A percentile compares a stretch with the other conserved stretches of the same genome.
These are phyloP conservation scores for Selenia dentaria DNA, from an alignment of 2,888 invertebrate species.

Conservation along the genomic window DNA sequence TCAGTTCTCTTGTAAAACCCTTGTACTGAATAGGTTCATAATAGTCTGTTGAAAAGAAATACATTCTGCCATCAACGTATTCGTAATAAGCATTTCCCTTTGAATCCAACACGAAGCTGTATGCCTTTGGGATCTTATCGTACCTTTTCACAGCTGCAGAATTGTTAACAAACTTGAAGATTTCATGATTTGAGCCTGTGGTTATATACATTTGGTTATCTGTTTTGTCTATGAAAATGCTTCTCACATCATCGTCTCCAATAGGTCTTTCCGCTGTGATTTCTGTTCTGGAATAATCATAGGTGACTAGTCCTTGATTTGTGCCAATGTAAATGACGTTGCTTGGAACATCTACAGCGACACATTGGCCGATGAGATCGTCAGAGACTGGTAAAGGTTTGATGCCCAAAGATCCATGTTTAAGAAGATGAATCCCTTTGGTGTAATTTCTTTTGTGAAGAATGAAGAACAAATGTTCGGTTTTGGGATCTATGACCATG, in stretches of 20 bases:
- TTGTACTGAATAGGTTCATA: constrained; percentile 75
- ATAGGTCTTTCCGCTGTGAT: constrained; percentile 70
- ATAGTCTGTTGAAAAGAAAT: constrained; percentile 65
- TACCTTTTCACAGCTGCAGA: constrained; percentile 71
- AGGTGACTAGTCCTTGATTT: constrained; percentile 69
- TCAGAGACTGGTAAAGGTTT: constrained; percentile 67
- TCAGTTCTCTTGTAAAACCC: constrained; percentile 71
- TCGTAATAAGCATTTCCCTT: constrained; percentile 74
- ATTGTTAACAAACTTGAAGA: constrained; percentile 68
- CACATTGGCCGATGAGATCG: constrained; percentile 68
- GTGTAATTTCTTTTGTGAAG: constrained; percentile 75
- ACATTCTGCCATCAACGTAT: constrained; percentile 70
- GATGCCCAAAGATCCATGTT: constrained; percentile 69
- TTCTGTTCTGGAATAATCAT: constrained; percentile 64
- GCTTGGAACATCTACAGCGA: constrained; percentile 56
- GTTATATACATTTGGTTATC: constrained; percentile 74
- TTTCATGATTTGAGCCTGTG: constrained; percentile 66
- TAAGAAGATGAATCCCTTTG: constrained; percentile 68
- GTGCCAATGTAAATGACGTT: constrained; percentile 72
- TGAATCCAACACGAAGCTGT: constrained; percentile 65
- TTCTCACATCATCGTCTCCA: constrained; percentile 73
- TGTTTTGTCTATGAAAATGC: constrained; percentile 69
- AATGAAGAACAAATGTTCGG: constrained; percentile 72
- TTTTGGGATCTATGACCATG: constrained; percentile 65
- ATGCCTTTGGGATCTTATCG: constrained; percentile 71